phyloP scores from a whole-genome alignment of 2,888 invertebrate genomes.

The Caenorhabditis japonica region DNA sequence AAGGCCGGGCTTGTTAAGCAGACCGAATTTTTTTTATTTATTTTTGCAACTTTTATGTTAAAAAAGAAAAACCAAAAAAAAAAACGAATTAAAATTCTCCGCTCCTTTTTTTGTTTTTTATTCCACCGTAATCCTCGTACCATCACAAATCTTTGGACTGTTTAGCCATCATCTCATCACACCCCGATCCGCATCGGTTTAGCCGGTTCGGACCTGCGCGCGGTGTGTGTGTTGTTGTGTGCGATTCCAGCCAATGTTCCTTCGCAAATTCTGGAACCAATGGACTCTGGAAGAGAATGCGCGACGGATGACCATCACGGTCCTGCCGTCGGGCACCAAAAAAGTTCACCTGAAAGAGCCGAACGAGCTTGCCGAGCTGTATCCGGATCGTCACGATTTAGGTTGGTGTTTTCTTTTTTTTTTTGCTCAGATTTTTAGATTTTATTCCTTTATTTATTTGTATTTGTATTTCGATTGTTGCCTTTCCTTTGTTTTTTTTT shows the following conservation, averaged over 20 bases:
- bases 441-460: not conserved
- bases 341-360: constrained; percentile 63
- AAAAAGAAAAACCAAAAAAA: too few relatives aligned
- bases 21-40: too few relatives aligned
- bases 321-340: constrained; percentile 68
- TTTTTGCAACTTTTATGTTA: too few relatives aligned
- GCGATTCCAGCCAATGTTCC: constrained; percentile 63
- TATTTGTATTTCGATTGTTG: too few relatives aligned
- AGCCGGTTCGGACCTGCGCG: not conserved
- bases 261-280: constrained; percentile 75
- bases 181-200: not conserved
- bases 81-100: too few relatives aligned
- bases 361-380: constrained; percentile 60
- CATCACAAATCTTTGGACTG: not conserved
- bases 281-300: constrained; percentile 73
- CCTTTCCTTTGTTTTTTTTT: constrained; percentile 4
- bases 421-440: not conserved
- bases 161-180: not conserved
- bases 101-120: too few relatives aligned
- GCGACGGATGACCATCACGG: constrained; percentile 69
- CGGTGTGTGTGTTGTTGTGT: not conserved
- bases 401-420: constrained; percentile 35
- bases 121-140: too few relatives aligned
- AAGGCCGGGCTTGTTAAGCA: too few relatives aligned
- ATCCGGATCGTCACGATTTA: constrained; percentile 54